Percentiles rank a stretch among this genome's conserved stretches.
phyloP scores from a whole-genome alignment of 2,797 vertebrate genomes.

The Coreius guichenoti region DNA sequence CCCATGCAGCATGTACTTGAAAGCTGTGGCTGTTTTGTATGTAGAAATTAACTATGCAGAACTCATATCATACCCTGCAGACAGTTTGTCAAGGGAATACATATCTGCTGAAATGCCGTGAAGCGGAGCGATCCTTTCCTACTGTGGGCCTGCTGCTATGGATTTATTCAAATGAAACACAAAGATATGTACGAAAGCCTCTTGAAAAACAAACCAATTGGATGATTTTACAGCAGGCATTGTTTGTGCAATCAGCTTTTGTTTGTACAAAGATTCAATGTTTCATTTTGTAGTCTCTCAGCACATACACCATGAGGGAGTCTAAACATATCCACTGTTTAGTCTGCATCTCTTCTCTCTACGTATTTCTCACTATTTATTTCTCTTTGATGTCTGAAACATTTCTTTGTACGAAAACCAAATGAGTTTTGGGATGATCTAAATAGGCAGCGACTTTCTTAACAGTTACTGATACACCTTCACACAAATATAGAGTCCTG shows the following conservation, averaged over 20 bases:
- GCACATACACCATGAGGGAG: background rate
- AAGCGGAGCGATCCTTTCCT: slow-evolving; percentile 28
- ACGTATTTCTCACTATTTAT: background rate
- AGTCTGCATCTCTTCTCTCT: background rate
- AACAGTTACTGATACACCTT: background rate
- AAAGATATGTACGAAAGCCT: slow-evolving; percentile 31
- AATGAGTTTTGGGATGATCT: background rate
- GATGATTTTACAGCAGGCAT: slow-evolving; percentile 25
- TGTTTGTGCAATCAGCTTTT: slow-evolving; percentile 41
- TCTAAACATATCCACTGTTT: slow-evolving; percentile 13
- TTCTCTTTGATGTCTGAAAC: background rate
- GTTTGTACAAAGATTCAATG: slow-evolving; percentile 3
- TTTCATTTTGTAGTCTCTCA: slow-evolving; percentile 11
- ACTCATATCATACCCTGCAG: slow-evolving; percentile 27
- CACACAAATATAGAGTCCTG: background rate
- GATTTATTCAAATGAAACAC: slow-evolving; percentile 44
- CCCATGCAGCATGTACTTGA: slow-evolving; percentile 3
- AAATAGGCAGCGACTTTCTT: background rate
- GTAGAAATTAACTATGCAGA: slow-evolving; percentile 35
- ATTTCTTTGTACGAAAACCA: background rate
- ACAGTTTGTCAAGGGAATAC: slow-evolving; percentile 42
- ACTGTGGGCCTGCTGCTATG: background rate
- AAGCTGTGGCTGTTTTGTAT: slow-evolving; percentile 25
- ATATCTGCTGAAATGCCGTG: slow-evolving; percentile 21
- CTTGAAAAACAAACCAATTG: slow-evolving; percentile 35